These are phyloP conservation scores for Agonopterix heracliana DNA, from an alignment of 2,888 invertebrate species.

Conservation along the genomic window DNA sequence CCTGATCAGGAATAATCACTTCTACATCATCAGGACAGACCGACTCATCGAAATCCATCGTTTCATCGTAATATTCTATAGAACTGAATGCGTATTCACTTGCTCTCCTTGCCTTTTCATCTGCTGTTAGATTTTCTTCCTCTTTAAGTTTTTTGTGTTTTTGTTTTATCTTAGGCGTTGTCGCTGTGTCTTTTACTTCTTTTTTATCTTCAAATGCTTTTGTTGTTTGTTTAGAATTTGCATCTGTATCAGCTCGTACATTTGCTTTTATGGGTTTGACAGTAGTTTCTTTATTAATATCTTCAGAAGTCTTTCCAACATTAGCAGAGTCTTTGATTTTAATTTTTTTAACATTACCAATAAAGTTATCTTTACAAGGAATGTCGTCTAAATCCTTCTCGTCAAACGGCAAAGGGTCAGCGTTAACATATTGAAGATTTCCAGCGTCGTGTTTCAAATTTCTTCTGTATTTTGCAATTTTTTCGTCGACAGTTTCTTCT, in stretches of 20 bases:
- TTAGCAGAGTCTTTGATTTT: too few species aligned
- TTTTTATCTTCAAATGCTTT: background rate
- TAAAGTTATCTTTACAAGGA: too few species aligned
- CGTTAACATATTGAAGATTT: constrained; percentile 39
- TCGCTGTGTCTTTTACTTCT: constrained; percentile 6
- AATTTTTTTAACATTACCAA: too few species aligned
- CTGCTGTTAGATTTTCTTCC: constrained; percentile 3
- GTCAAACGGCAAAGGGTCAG: constrained; percentile 28
- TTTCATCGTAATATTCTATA: constrained; percentile 54
- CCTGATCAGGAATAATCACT: constrained; percentile 37
- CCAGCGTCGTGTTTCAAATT: constrained; percentile 37
- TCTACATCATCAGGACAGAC: constrained; percentile 42
- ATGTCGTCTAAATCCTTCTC: background rate
- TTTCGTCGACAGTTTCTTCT: constrained; percentile 36
- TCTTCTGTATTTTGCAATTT: constrained; percentile 31
- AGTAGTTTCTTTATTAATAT: too few species aligned
- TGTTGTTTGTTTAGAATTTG: background rate
- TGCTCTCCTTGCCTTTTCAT: constrained; percentile 22
- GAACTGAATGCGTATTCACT: constrained; percentile 56
- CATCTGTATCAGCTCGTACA: too few species aligned
- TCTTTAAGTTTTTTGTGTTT: background rate
- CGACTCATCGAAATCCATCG: constrained; percentile 25
- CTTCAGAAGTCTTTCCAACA: too few species aligned
- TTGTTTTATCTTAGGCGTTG: constrained; percentile 14
- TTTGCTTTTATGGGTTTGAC: too few species aligned